Evolutionary conservation across 2,113 vertebrate genomes (phyloP).

Genomic region (Podarcis raffonei): DNA sequence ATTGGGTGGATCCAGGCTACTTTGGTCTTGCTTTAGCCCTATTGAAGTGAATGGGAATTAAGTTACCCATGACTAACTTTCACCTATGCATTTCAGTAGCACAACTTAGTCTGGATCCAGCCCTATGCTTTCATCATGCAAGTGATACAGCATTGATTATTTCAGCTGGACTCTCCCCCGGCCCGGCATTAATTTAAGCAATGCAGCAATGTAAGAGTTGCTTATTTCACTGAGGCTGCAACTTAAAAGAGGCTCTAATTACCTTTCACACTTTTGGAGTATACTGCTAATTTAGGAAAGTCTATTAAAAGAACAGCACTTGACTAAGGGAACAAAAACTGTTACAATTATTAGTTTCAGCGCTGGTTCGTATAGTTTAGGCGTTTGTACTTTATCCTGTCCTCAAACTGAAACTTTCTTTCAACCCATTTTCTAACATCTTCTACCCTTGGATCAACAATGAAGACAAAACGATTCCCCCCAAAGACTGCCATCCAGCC

Average conservation of each 20-base stretch:
- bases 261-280: not conserved
- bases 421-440: not conserved
- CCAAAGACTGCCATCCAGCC: not conserved
- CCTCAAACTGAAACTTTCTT: conserved; percentile 33
- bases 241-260: not conserved
- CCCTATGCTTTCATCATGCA: not conserved
- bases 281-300: conserved; percentile 16
- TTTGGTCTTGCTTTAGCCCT: not conserved
- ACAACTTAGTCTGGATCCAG: not conserved
- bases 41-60: not conserved
- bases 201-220: not conserved
- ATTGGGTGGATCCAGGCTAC: too few relatives aligned
- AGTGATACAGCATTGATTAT: not conserved
- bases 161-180: not conserved
- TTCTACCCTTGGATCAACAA: not conserved
- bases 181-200: not conserved
- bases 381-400: conserved; percentile 41
- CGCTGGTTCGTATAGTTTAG: not conserved
- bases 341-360: not conserved
- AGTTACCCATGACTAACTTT: not conserved
- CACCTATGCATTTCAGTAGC: too few relatives aligned
- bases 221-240: conserved; percentile 1
- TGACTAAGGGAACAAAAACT: conserved; percentile 38
- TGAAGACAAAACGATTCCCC: not conserved
- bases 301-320: conserved; percentile 40